phyloP scores from a whole-genome alignment of 2,113 vertebrate species.

The Regulus satrapa region DNA sequence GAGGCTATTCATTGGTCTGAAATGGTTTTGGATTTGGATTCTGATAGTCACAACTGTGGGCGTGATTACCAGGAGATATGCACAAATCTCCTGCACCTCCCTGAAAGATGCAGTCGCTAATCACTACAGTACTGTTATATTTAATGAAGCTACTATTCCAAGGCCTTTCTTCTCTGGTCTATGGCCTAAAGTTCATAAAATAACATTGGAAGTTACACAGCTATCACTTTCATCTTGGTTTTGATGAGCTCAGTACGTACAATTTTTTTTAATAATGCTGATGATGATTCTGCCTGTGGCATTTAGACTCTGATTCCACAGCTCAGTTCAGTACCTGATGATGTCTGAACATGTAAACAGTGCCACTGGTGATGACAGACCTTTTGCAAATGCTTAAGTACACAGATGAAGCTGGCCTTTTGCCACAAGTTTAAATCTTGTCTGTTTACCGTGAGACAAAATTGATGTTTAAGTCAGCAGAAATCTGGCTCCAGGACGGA shows the following conservation, averaged over 20 bases:
- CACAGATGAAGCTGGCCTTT: neutral
- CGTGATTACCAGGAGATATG: neutral
- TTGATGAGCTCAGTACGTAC: neutral
- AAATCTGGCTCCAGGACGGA: neutral
- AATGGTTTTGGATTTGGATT: neutral
- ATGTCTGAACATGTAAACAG: neutral
- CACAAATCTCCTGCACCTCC: neutral
- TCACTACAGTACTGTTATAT: neutral
- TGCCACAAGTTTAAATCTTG: neutral
- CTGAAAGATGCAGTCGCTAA: neutral
- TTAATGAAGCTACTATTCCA: neutral
- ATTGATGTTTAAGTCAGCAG: neutral
- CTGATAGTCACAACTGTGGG: neutral
- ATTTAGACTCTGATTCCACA: neutral
- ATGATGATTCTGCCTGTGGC: neutral
- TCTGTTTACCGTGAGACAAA: neutral
- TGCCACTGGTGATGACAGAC: neutral
- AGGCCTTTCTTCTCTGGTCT: neutral
- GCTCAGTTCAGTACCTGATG: neutral
- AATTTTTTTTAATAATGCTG: neutral
- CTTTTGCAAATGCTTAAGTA: neutral
- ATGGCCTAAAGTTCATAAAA: neutral
- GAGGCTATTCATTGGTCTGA: neutral
- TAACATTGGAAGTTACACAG: neutral
- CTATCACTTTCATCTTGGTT: neutral